These are phyloP conservation scores for Tor tambroides DNA, from an alignment of 2,113 vertebrate species.

Conservation along the genomic window DNA sequence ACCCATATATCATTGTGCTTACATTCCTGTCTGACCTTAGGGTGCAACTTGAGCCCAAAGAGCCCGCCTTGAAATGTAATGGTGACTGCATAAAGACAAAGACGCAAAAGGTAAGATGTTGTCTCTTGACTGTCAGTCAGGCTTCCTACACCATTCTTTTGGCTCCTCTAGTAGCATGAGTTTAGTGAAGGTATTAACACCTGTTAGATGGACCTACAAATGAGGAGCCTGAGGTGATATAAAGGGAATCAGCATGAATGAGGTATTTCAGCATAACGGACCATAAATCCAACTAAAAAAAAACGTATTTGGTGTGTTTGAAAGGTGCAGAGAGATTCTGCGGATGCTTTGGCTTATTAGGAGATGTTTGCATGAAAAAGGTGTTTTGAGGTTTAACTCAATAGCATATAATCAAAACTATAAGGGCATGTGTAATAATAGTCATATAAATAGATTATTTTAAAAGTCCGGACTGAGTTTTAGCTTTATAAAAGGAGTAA, in stretches of 20 bases:
- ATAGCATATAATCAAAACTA: not conserved
- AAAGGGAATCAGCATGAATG: not conserved
- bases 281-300: not conserved
- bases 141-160: not conserved
- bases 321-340: not conserved
- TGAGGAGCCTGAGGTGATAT: not conserved
- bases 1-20: not conserved
- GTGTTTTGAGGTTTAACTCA: not conserved
- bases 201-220: not conserved
- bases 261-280: not conserved
- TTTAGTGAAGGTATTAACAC: not conserved
- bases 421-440: not conserved
- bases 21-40: not conserved
- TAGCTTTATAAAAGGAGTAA: not conserved
- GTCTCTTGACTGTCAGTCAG: not conserved
- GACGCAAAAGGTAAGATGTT: too few species aligned
- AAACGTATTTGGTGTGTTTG: not conserved
- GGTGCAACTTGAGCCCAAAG: not conserved
- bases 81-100: not conserved
- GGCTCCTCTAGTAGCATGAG: not conserved
- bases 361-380: not conserved
- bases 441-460: not conserved
- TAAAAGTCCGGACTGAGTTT: not conserved
- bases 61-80: not conserved
- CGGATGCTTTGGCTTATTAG: conserved; percentile 5